Evolutionary conservation across 1,140 invertebrate genomes (phyloP).

Genomic region (Delia radicum): DNA sequence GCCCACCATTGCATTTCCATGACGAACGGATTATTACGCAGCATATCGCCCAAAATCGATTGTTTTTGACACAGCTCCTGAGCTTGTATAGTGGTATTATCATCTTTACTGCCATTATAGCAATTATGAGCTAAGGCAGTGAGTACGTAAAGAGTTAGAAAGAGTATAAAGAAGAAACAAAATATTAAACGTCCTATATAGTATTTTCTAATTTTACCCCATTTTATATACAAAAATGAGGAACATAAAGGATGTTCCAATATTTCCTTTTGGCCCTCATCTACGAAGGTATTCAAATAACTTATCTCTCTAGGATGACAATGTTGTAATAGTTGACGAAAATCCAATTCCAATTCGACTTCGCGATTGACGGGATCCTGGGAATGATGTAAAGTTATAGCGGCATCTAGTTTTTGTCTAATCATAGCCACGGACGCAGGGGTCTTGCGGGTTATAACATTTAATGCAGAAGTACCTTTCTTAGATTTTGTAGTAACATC

Average conservation of each 20-base stretch:
- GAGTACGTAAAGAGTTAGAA: slow-evolving; percentile 74
- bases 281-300: slow-evolving; percentile 78
- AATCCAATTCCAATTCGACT: slow-evolving; percentile 78
- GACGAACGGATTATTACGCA: slow-evolving; percentile 69
- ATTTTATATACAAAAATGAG: slow-evolving; percentile 81
- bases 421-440: slow-evolving; percentile 77
- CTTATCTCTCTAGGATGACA: slow-evolving; percentile 77
- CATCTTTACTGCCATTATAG: slow-evolving; percentile 72
- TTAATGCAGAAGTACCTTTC: slow-evolving; percentile 78
- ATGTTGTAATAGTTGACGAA: slow-evolving; percentile 75
- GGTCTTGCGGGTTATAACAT: slow-evolving; percentile 79
- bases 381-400: slow-evolving; percentile 74
- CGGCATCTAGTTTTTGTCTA: slow-evolving; percentile 72
- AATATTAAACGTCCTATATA: slow-evolving; percentile 78
- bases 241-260: slow-evolving; percentile 79
- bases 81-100: slow-evolving; percentile 68
- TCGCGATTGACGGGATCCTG: slow-evolving; percentile 75
- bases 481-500: slow-evolving; percentile 81
- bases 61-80: slow-evolving; percentile 72
- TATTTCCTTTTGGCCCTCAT: slow-evolving; percentile 81
- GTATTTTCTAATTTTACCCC: slow-evolving; percentile 86
- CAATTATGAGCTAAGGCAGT: slow-evolving; percentile 76
- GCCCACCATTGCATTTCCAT: slow-evolving; percentile 79
- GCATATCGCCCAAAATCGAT: slow-evolving; percentile 69
- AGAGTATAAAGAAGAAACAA: slow-evolving; percentile 76